Percentiles rank a stretch among this genome's conserved stretches.
Conservation (phyloP, 2,113 vertebrate genomes). For the Pipra filicauda region DNA sequence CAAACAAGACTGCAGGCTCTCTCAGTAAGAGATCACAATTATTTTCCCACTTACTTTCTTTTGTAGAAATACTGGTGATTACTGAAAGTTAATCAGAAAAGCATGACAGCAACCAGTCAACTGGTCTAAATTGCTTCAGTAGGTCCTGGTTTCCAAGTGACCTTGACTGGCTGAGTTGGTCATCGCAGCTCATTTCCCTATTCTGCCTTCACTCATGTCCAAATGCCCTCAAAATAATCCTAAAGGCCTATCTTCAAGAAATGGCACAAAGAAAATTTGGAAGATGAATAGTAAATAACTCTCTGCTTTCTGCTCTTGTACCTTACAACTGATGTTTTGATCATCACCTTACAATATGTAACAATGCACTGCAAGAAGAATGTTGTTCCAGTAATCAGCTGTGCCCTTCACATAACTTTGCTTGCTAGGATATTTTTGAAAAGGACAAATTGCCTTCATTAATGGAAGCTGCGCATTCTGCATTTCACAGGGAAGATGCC, state of each 20-base stretch:
- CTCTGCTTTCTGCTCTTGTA: neutral
- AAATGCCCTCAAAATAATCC: neutral
- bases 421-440: neutral
- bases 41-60: neutral
- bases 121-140: neutral
- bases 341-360: neutral
- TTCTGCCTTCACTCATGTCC: neutral
- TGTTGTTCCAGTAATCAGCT: neutral
- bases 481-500: neutral
- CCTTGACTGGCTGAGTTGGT: neutral
- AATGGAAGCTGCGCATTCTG: neutral
- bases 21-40: neutral
- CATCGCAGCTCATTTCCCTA: neutral
- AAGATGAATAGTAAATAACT: neutral
- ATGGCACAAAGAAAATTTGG: neutral
- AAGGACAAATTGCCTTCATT: conserved; percentile 21
- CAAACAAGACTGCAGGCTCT: neutral
- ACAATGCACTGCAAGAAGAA: neutral
- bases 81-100: neutral
- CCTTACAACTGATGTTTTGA: neutral
- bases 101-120: neutral
- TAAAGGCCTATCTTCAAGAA: neutral
- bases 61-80: neutral
- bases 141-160: neutral
- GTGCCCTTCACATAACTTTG: neutral